Percentiles rank a stretch among this genome's conserved stretches.
phyloP scores from a whole-genome alignment of 37 sponge, comb jelly and placozoan genomes.

The Ephydatia muelleri region DNA sequence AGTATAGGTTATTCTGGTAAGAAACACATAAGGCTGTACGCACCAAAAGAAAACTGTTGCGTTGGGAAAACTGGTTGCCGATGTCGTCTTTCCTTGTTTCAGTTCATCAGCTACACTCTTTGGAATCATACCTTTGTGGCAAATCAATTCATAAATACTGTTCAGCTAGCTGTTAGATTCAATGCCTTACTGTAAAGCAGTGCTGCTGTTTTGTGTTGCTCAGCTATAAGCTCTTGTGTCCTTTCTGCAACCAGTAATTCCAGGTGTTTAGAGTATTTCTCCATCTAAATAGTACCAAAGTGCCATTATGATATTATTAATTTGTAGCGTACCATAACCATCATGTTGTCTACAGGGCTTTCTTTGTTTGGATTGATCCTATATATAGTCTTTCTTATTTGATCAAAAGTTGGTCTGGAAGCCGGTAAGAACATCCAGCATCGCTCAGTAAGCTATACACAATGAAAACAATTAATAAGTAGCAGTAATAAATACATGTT shows the following conservation, averaged over 20 bases:
- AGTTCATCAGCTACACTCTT: conserved; percentile 79
- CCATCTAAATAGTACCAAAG: conserved; percentile 83
- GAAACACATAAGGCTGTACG: not conserved
- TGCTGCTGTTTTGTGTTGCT: conserved; percentile 78
- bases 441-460: conserved; percentile 54
- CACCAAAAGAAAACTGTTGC: conserved; percentile 90
- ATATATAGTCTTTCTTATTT: conserved; percentile 62
- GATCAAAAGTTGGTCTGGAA: conserved; percentile 72
- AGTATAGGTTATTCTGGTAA: not conserved
- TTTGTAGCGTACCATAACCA: conserved; percentile 70
- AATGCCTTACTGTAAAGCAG: conserved; percentile 77
- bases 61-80: conserved; percentile 45
- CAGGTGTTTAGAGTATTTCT: conserved; percentile 89
- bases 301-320: not conserved
- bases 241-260: conserved; percentile 84
- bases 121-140: conserved; percentile 80
- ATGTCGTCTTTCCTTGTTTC: conserved; percentile 74
- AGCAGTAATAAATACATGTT: not conserved
- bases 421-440: conserved; percentile 68
- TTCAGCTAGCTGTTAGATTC: not conserved
- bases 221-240: conserved; percentile 81
- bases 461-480: not conserved
- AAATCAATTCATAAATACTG: not conserved
- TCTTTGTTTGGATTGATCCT: conserved; percentile 69
- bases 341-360: conserved; percentile 93